A percentile compares a stretch with the other conserved stretches of the same genome.
phyloP scores from a whole-genome alignment of 1,140 invertebrate genomes.

The Hylaeus anthracinus region DNA sequence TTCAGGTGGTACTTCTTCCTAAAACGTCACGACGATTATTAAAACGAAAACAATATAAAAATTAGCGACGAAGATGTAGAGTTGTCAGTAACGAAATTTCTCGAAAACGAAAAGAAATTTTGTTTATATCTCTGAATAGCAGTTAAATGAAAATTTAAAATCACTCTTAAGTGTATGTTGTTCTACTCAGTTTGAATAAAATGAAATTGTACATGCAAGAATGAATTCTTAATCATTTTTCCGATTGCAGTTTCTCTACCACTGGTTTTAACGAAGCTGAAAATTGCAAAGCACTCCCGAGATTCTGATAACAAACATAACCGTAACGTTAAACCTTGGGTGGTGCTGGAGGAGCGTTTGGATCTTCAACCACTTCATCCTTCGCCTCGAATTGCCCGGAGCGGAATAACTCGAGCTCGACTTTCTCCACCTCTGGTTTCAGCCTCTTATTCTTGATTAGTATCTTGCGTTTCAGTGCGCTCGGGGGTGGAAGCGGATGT shows the following conservation, averaged over 20 bases:
- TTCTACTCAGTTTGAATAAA: background rate
- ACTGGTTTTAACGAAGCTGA: background rate
- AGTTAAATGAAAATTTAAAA: too few species aligned
- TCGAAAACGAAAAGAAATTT: too few species aligned
- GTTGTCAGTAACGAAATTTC: too few species aligned
- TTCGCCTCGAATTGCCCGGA: constrained; percentile 96
- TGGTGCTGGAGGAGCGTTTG: constrained; percentile 85
- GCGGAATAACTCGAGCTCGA: constrained; percentile 92
- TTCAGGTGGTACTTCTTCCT: constrained; percentile 76
- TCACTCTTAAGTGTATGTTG: too few species aligned
- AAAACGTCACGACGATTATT: constrained; percentile 2
- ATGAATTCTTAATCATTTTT: too few species aligned
- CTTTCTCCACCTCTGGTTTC: constrained; percentile 98
- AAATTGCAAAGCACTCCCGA: background rate
- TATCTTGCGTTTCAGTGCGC: constrained; percentile 95
- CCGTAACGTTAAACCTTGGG: constrained; percentile 63
- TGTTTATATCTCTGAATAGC: too few species aligned
- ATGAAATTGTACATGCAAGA: too few species aligned
- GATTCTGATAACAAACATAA: background rate
- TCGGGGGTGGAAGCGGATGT: constrained; percentile 93
- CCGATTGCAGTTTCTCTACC: too few species aligned
- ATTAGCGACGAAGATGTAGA: too few species aligned
- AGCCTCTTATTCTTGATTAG: constrained; percentile 99
- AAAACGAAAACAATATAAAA: too few species aligned
- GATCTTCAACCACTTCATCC: constrained; percentile 91